Conservation (phyloP, 1,140 invertebrate genomes). For the Drosophila cardini region DNA sequence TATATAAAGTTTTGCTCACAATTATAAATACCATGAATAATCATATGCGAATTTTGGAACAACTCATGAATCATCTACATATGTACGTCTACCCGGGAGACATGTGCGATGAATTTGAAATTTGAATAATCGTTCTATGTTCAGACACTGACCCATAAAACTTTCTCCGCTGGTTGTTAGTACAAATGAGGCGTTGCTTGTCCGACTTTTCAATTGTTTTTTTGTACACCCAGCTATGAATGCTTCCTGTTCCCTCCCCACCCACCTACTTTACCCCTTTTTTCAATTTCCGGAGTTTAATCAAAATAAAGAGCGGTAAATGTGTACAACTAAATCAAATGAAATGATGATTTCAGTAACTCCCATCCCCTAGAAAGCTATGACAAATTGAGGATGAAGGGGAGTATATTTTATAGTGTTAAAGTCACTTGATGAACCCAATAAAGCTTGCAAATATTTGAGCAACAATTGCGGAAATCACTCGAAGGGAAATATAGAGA, state of each 20-base stretch:
- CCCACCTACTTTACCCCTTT: not conserved
- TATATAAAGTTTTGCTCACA: constrained; percentile 20
- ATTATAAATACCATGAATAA: constrained; percentile 43
- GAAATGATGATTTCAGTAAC: constrained; percentile 34
- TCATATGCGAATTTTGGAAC: constrained; percentile 51
- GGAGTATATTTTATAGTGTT: constrained; percentile 28
- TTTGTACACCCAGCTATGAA: not conserved
- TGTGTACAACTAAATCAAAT: constrained; percentile 63
- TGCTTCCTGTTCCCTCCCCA: not conserved
- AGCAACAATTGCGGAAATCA: constrained; percentile 59
- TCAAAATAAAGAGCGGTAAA: constrained; percentile 53
- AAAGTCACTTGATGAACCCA: constrained; percentile 70
- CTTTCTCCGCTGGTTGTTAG: constrained; percentile 45
- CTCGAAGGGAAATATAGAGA: not conserved
- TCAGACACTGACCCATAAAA: constrained; percentile 45
- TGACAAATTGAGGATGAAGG: constrained; percentile 60
- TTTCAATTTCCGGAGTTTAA: constrained; percentile 36
- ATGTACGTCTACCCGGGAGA: constrained; percentile 2
- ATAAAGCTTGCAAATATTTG: constrained; percentile 72
- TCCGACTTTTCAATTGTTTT: constrained; percentile 34
- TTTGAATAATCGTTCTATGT: constrained; percentile 32
- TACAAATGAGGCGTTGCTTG: constrained; percentile 46
- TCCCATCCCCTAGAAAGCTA: constrained; percentile 8
- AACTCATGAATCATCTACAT: constrained; percentile 56
- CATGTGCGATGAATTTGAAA: constrained; percentile 26